A percentile compares a stretch with the other conserved stretches of the same genome.
phyloP scores from a whole-genome alignment of 2,888 invertebrate species.

The Lasioglossum vierecki region DNA sequence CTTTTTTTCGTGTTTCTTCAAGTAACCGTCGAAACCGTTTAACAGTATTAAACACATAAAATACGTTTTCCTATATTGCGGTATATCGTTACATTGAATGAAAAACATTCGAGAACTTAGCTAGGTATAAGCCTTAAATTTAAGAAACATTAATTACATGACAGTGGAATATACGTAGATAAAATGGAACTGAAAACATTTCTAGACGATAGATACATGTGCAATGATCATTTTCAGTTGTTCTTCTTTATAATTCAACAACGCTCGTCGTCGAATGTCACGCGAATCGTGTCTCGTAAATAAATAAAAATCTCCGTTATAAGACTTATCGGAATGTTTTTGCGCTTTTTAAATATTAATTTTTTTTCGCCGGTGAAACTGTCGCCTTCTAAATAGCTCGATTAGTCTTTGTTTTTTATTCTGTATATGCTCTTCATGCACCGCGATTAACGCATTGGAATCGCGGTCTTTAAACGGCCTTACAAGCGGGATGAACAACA shows the following conservation, averaged over 20 bases:
- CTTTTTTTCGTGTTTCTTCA: constrained; percentile 23
- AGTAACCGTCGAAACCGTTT: constrained; percentile 63
- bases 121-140: constrained; percentile 66
- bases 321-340: constrained; percentile 45
- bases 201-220: constrained; percentile 50
- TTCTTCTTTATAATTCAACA: constrained; percentile 34
- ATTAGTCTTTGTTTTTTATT: constrained; percentile 18
- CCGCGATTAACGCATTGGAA: constrained; percentile 45
- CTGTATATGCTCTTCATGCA: constrained; percentile 46
- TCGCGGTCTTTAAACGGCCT: constrained; percentile 39
- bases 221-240: constrained; percentile 39
- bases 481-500: constrained; percentile 51
- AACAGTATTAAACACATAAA: constrained; percentile 67
- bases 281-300: constrained; percentile 49
- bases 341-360: constrained; percentile 48
- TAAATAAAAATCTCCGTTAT: constrained; percentile 36
- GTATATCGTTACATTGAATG: constrained; percentile 60
- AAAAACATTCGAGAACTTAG: constrained; percentile 63
- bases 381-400: constrained; percentile 28
- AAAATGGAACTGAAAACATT: constrained; percentile 60
- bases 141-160: constrained; percentile 71
- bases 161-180: constrained; percentile 59
- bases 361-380: constrained; percentile 19
- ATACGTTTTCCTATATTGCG: constrained; percentile 61
- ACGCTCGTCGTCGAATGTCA: constrained; percentile 52